phyloP scores from a whole-genome alignment of 35 echinoderm and acorn worm species.

The Apostichopus japonicus region DNA sequence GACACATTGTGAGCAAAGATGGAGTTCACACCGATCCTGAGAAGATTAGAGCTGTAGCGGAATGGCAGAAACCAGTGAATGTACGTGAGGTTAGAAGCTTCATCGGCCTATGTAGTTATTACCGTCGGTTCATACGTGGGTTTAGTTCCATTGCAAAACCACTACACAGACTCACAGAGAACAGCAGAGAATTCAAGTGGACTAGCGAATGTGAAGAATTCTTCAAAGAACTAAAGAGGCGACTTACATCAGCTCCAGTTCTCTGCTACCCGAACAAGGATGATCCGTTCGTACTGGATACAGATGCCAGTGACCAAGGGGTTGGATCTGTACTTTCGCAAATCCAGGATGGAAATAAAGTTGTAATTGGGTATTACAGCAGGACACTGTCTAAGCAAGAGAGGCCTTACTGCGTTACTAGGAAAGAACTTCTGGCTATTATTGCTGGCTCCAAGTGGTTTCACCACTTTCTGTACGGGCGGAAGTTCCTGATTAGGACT shows the following conservation, averaged over 20 bases:
- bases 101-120: no score
- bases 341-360: no score
- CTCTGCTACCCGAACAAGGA: conserved; percentile 24
- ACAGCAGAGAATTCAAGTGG: conserved; percentile 44
- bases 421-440: neutral
- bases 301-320: no score
- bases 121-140: no score
- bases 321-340: no score
- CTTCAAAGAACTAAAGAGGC: conserved; percentile 39
- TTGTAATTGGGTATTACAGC: no score
- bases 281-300: conserved; percentile 60
- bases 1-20: no score
- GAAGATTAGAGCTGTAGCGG: no score
- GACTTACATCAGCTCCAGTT: neutral
- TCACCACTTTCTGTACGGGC: conserved; percentile 9
- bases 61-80: no score
- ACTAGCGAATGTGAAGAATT: conserved; percentile 27
- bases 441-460: neutral
- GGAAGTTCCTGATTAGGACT: conserved; percentile 29
- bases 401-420: neutral
- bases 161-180: conserved; percentile 48
- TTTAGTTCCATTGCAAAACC: conserved; percentile 50
- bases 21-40: no score
- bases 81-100: no score
- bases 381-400: conserved; percentile 7